Conservation (phyloP, 53 echinoderm and acorn worm genomes). For the Pentamera pediparva region DNA sequence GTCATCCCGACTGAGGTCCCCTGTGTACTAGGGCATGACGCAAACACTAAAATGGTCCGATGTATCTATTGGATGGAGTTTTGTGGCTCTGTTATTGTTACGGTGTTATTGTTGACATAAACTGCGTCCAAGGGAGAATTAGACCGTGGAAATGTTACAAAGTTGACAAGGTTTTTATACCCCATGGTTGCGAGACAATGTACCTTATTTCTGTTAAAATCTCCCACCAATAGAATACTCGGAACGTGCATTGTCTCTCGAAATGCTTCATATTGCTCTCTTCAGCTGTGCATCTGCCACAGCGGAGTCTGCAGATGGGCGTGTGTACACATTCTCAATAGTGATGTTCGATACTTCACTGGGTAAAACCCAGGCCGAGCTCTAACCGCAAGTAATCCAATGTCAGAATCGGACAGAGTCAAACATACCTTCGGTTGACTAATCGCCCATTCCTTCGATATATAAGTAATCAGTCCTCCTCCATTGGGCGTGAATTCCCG, state of each 20-base stretch:
- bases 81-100: background rate
- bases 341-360: conserved; percentile 15
- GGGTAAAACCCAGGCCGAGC: background rate
- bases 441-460: background rate
- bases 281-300: background rate
- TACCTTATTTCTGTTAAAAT: background rate
- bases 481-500: background rate
- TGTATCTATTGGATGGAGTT: background rate
- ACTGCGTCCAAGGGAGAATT: conserved; percentile 7
- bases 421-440: background rate
- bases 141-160: background rate
- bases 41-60: background rate
- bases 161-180: background rate
- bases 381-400: background rate
- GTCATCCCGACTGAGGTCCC: background rate
- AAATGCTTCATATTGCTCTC: conserved; percentile 13
- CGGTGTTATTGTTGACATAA: background rate
- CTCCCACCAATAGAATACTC: background rate
- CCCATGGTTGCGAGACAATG: background rate
- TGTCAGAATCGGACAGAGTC: background rate
- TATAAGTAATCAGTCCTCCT: background rate
- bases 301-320: conserved; percentile 3
- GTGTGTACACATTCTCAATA: conserved; percentile 1
- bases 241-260: background rate
- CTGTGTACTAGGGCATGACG: background rate